Evolutionary conservation across 2,797 vertebrate genomes (phyloP).

Genomic region (Arctocebus calabarensis): DNA sequence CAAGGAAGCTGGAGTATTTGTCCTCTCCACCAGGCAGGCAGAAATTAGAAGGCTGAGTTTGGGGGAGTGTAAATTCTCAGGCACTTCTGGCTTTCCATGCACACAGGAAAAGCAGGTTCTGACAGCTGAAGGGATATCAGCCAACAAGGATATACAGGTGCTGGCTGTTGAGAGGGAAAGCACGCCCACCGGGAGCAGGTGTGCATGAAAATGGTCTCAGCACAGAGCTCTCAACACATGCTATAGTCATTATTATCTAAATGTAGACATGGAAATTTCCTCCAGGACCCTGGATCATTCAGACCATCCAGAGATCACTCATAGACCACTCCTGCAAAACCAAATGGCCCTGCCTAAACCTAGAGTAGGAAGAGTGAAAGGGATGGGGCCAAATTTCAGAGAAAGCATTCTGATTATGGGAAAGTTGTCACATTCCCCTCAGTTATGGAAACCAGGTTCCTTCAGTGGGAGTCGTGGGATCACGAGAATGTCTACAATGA

Average conservation of each 20-base stretch:
- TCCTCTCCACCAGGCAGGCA: neutral
- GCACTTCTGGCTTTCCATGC: constrained; percentile 8
- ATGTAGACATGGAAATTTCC: constrained; percentile 27
- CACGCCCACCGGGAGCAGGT: neutral
- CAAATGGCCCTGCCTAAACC: neutral
- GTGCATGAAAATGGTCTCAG: constrained; percentile 27
- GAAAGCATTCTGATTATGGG: neutral
- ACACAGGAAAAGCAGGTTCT: constrained; percentile 18
- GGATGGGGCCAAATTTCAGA: neutral
- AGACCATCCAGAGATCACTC: neutral
- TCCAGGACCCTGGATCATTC: constrained; percentile 12
- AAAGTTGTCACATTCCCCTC: constrained; percentile 8
- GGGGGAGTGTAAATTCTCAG: neutral
- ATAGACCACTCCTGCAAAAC: constrained; percentile 30
- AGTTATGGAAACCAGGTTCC: constrained; percentile 34
- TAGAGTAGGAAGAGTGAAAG: neutral
- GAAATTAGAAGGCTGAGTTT: neutral
- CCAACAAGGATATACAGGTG: constrained; percentile 33
- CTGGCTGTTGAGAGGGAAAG: constrained; percentile 24
- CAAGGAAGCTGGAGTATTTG: constrained; percentile 5
- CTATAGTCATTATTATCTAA: constrained; percentile 50
- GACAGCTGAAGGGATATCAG: neutral
- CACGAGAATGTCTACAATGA: constrained; percentile 9
- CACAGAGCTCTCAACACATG: neutral
- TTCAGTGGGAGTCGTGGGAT: neutral